Conservation (phyloP, 2,113 vertebrate genomes). For the Lophochroa leadbeateri region DNA sequence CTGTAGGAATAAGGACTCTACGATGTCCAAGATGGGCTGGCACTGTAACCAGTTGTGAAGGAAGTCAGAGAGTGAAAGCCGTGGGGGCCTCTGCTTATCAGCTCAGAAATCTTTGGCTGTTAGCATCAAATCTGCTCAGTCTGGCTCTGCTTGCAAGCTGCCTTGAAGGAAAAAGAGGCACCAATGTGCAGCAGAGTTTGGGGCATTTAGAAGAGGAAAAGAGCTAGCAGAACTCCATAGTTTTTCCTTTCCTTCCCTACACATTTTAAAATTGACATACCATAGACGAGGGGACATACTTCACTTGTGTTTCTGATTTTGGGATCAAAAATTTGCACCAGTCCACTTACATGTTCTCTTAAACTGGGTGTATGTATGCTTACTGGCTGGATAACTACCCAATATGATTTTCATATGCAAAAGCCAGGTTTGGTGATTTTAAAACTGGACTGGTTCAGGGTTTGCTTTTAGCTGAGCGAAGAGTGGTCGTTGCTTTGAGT, state of each 20-base stretch:
- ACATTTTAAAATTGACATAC: not conserved
- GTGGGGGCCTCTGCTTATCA: not conserved
- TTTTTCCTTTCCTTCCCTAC: not conserved
- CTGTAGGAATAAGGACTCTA: not conserved
- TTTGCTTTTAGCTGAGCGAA: not conserved
- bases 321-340: accelerated
- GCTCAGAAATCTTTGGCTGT: not conserved
- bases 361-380: not conserved
- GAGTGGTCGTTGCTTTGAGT: not conserved
- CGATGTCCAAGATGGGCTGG: not conserved
- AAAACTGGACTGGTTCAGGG: not conserved
- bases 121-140: constrained; percentile 7
- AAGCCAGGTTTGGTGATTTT: not conserved
- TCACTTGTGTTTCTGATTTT: not conserved
- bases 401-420: not conserved
- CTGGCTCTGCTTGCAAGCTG: not conserved
- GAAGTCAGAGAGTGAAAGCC: not conserved
- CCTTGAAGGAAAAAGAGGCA: not conserved
- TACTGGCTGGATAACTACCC: not conserved
- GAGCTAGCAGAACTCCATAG: not conserved
- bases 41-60: not conserved
- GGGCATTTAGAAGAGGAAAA: not conserved
- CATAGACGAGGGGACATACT: not conserved
- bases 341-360: not conserved
- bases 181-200: not conserved